Evolutionary conservation across 2,888 invertebrate genomes (phyloP), one percentile per base, ranked within the genome.

Genomic region (Ormyrus rosae): DNA sequence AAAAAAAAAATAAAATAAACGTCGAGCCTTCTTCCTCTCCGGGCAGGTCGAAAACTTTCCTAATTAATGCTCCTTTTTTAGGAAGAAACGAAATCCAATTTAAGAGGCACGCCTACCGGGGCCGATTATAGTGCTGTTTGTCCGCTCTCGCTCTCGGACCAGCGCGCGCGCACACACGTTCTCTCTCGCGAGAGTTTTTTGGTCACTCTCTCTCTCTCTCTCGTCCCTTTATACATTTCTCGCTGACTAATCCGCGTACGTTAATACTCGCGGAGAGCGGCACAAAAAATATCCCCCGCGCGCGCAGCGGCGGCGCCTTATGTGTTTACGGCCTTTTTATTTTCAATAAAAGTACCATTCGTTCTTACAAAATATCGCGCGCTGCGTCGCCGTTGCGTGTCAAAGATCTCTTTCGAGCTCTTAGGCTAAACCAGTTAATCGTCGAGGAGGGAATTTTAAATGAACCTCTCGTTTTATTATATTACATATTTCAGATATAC

Each of bases 31-130:
- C 34, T 45, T 68, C 19, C 11, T 69, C 53, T 69, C 46, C 55
- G 56, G 10, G 34, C 11, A 61, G 61, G 53, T 53, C 46, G 34
- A 72, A 9, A 64, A 64, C 51, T 70, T 70, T 80, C 10, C 70
- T 79, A 79, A 79, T 79, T 70, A 68, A 79, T 69, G 70, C n/a
- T 80, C 51, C 69, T 75, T 69, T 73, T 73, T 79, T 80, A 2
- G 46, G 50, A 64, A 80, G 61, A 73, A 73, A 72, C 68, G 56
- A 70, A 80, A 80, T 80, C 75, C 80, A 80, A 80, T 80, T 80
- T 80, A 70, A 75, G 65, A 70, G 67, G 60, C 75, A 75, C 80
- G 80, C 75, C 80, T 55, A 80, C 51, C 10, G 56, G 56, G 48
- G 6, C 63, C 69, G 50, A 69, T 76, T 51, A 69, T 63, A 55